Evolutionary conservation across 1,140 invertebrate species (phyloP).

Genomic region (Drosophila arizonae): DNA sequence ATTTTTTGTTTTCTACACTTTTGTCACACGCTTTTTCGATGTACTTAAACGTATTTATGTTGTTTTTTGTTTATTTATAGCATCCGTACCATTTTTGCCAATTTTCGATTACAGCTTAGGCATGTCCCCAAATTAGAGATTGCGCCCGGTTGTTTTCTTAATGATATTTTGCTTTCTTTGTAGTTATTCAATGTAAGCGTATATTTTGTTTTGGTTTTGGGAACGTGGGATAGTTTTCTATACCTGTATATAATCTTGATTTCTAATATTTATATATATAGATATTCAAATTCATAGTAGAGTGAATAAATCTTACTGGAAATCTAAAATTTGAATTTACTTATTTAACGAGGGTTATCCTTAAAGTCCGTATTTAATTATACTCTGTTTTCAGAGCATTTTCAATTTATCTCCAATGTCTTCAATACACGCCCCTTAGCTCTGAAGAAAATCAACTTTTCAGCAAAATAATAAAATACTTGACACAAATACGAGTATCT

Average conservation of each 20-base stretch:
- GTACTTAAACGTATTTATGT: slow-evolving; percentile 6
- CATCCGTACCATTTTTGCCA: slow-evolving; percentile 19
- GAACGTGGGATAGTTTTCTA: slow-evolving; percentile 59
- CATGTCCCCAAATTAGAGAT: slow-evolving; percentile 23
- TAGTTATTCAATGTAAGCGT: slow-evolving; percentile 28
- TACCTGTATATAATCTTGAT: too few relatives aligned
- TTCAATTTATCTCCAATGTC: too few relatives aligned
- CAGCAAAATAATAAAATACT: not conserved
- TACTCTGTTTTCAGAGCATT: too few relatives aligned
- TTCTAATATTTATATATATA: too few relatives aligned
- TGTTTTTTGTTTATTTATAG: slow-evolving; percentile 16
- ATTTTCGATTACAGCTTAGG: slow-evolving; percentile 32
- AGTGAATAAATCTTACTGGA: too few relatives aligned
- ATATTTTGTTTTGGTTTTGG: slow-evolving; percentile 45
- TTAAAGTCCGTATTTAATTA: too few relatives aligned
- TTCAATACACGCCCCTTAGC: too few relatives aligned
- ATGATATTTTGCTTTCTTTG: slow-evolving; percentile 60
- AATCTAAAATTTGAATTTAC: slow-evolving; percentile 2
- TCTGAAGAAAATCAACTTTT: not conserved
- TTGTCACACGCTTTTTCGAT: slow-evolving; percentile 27
- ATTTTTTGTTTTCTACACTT: slow-evolving; percentile 12
- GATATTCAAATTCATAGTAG: too few relatives aligned
- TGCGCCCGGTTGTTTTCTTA: slow-evolving; percentile 59
- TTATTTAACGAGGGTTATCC: too few relatives aligned
- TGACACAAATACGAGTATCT: slow-evolving; percentile 26